phyloP scores from a whole-genome alignment of 2,113 vertebrate species.

The Macrotus californicus region DNA sequence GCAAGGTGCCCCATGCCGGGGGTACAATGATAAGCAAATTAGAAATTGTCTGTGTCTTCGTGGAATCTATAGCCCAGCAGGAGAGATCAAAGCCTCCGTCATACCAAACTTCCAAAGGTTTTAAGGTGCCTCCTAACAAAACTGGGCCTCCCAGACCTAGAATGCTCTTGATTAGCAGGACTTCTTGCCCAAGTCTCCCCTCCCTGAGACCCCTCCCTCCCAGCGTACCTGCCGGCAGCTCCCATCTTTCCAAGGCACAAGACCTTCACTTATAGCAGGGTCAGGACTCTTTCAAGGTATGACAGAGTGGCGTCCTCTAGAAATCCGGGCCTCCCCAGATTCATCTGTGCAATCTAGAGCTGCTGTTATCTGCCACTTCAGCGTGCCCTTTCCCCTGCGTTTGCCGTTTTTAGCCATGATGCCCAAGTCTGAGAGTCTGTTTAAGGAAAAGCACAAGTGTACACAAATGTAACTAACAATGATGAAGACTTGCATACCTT shows the following conservation, averaged over 20 bases:
- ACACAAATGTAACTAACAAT: not conserved
- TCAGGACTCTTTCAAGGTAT: not conserved
- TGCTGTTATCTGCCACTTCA: not conserved
- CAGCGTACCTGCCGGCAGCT: not conserved
- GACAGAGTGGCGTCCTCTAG: not conserved
- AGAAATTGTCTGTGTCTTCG: not conserved
- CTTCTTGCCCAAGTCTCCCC: not conserved
- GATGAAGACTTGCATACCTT: constrained; percentile 12
- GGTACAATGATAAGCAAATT: not conserved
- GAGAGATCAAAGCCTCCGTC: not conserved
- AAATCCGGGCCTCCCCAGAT: not conserved
- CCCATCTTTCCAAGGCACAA: not conserved
- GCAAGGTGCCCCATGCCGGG: not conserved
- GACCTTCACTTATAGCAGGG: not conserved
- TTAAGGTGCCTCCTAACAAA: not conserved
- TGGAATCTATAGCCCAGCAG: not conserved
- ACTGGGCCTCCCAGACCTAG: not conserved
- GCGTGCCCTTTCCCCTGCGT: not conserved
- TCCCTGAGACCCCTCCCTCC: not conserved
- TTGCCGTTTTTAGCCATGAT: not conserved
- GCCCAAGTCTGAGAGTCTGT: not conserved
- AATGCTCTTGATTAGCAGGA: not conserved
- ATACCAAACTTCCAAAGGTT: not conserved
- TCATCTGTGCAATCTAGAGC: not conserved
- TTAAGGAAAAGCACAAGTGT: not conserved